Evolutionary conservation across 1,140 invertebrate genomes (phyloP).

Genomic region (Bombus soroeensis): DNA sequence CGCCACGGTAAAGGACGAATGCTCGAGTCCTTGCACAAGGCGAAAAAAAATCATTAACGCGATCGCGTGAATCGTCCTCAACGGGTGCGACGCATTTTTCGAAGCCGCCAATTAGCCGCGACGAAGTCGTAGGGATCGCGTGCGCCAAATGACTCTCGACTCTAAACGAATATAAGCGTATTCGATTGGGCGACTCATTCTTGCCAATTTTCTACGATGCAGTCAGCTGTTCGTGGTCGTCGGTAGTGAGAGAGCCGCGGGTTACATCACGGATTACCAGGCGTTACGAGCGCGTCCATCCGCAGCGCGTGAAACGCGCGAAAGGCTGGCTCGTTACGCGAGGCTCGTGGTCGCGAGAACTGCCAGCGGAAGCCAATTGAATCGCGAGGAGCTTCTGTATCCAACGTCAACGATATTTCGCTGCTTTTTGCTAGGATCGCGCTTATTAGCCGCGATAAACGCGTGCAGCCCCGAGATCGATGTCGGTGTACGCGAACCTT

Average conservation of each 20-base stretch:
- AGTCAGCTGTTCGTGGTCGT: not conserved
- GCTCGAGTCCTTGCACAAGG: conserved; percentile 15
- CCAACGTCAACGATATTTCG: not conserved
- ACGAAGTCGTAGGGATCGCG: conserved; percentile 2
- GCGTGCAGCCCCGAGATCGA: not conserved
- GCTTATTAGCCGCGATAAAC: conserved; percentile 23
- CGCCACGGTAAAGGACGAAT: not conserved
- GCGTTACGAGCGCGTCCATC: not conserved
- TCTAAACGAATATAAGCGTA: not conserved
- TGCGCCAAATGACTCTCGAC: not conserved
- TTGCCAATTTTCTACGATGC: conserved; percentile 34
- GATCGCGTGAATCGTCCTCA: conserved; percentile 29
- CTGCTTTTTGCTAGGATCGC: not conserved
- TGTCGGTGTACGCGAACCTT: not conserved
- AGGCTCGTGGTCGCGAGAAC: not conserved
- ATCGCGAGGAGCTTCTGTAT: not conserved
- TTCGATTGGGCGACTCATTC: conserved; percentile 20
- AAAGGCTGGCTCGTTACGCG: not conserved
- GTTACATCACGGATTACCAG: conserved; percentile 32
- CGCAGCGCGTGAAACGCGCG: not conserved
- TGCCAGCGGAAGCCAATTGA: conserved; percentile 10
- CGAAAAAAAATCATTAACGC: conserved; percentile 20
- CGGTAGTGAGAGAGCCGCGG: not conserved
- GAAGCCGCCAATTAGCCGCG: conserved; percentile 44
- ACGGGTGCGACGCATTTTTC: conserved; percentile 18